Percentiles rank a stretch among this genome's conserved stretches.
Conservation (phyloP, 2,888 invertebrate species). For the Polydrusus cervinus region DNA sequence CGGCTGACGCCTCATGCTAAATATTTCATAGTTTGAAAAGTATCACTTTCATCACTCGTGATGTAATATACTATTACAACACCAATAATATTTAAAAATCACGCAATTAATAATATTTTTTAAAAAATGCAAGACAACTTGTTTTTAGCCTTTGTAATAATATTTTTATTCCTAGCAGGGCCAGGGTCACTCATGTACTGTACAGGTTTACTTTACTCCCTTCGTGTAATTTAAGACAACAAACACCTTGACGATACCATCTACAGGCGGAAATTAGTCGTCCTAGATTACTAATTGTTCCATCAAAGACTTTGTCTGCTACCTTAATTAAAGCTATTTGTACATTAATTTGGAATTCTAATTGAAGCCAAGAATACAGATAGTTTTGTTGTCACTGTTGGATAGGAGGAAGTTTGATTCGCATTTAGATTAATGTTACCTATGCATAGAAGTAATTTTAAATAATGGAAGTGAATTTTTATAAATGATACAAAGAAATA, state of each 20-base stretch:
- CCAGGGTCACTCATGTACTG: not conserved
- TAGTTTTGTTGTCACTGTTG: not conserved
- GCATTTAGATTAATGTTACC: not conserved
- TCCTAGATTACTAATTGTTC: constrained; percentile 26
- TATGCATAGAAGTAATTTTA: not conserved
- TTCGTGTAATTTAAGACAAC: not conserved
- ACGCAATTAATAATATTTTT: too few species aligned
- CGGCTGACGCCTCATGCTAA: too few species aligned
- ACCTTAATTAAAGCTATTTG: constrained; percentile 23
- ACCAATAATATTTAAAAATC: too few species aligned
- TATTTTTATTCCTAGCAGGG: too few species aligned
- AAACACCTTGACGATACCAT: constrained; percentile 2
- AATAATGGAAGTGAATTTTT: too few species aligned
- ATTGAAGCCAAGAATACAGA: constrained; percentile 1
- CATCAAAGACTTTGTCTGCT: constrained; percentile 16
- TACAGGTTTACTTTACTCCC: not conserved
- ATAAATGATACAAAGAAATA: too few species aligned
- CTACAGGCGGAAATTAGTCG: constrained; percentile 28
- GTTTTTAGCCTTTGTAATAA: too few species aligned
- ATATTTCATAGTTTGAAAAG: too few species aligned
- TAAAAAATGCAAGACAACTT: too few species aligned
- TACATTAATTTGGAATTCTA: constrained; percentile 19
- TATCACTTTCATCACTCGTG: too few species aligned
- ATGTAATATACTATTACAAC: too few species aligned
- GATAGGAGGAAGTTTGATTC: not conserved